Conservation (phyloP, 1,140 invertebrate species). For the Drosophila rhopaloa region DNA sequence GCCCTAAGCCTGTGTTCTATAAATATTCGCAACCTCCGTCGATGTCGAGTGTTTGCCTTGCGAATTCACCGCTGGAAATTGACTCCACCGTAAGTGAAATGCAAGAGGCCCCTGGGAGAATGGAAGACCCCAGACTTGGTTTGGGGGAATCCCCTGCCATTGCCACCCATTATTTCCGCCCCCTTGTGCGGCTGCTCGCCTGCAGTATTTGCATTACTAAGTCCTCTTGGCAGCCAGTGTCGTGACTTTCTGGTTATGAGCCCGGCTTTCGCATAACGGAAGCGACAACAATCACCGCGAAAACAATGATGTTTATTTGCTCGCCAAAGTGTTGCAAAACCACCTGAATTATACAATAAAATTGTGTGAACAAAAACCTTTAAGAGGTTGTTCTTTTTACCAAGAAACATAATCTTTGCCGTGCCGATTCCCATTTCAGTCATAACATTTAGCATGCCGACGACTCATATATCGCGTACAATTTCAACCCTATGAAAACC, state of each 20-base stretch:
- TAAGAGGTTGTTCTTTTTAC: not conserved
- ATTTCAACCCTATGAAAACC: slow-evolving; percentile 12
- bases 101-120: slow-evolving; percentile 10
- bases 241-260: slow-evolving; percentile 37
- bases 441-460: slow-evolving; percentile 13
- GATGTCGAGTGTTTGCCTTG: slow-evolving; percentile 22
- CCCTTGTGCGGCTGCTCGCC: slow-evolving; percentile 6
- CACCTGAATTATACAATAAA: slow-evolving; percentile 23
- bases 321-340: slow-evolving; percentile 12
- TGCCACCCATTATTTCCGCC: not conserved
- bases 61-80: slow-evolving; percentile 28
- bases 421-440: not conserved
- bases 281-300: slow-evolving; percentile 3
- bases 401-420: not conserved
- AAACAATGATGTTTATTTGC: slow-evolving; percentile 31
- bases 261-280: slow-evolving; percentile 11
- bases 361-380: not conserved
- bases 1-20: slow-evolving; percentile 35
- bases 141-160: not conserved
- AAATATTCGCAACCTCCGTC: slow-evolving; percentile 22
- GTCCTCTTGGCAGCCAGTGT: slow-evolving; percentile 34
- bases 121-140: not conserved
- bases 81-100: slow-evolving; percentile 31
- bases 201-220: slow-evolving; percentile 42
- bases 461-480: not conserved